phyloP scores from a whole-genome alignment of 2,113 vertebrate genomes.

The Chaenogobius annularis region DNA sequence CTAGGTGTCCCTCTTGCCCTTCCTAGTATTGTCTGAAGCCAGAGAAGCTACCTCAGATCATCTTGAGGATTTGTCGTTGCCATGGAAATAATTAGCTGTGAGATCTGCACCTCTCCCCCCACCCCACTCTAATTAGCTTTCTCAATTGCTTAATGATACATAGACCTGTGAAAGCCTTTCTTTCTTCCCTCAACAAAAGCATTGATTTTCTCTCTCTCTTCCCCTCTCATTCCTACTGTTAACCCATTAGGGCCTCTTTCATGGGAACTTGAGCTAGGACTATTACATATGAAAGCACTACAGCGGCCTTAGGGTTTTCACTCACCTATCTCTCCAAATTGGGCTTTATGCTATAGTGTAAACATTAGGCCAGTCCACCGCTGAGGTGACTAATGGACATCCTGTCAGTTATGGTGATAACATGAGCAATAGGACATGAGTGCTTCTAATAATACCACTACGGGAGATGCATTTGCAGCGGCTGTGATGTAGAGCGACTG shows the following conservation, averaged over 20 bases:
- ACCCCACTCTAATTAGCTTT: constrained; percentile 79
- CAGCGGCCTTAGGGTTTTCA: constrained; percentile 53
- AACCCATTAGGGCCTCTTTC: constrained; percentile 77
- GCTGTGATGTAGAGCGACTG: constrained; percentile 59
- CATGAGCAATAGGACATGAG: constrained; percentile 57
- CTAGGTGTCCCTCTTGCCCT: constrained; percentile 73
- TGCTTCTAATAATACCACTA: constrained; percentile 68
- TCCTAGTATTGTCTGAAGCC: constrained; percentile 12
- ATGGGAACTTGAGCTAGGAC: constrained; percentile 72
- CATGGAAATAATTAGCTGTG: constrained; percentile 81
- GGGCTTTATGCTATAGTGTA: constrained; percentile 46
- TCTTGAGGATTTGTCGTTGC: constrained; percentile 73
- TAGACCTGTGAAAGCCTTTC: constrained; percentile 81
- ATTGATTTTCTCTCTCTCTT: constrained; percentile 72
- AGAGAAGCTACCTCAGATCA: constrained; percentile 60
- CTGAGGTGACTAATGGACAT: constrained; percentile 69
- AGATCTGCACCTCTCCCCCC: constrained; percentile 72
- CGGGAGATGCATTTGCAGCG: constrained; percentile 61
- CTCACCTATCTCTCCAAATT: constrained; percentile 47
- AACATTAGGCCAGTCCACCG: constrained; percentile 52
- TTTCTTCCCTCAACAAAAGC: constrained; percentile 80
- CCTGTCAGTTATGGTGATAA: constrained; percentile 69
- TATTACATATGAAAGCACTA: constrained; percentile 67
- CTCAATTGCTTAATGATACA: constrained; percentile 85
- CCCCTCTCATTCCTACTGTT: constrained; percentile 76